Conservation (phyloP, 2,888 invertebrate species). For the Phortica okadai region DNA sequence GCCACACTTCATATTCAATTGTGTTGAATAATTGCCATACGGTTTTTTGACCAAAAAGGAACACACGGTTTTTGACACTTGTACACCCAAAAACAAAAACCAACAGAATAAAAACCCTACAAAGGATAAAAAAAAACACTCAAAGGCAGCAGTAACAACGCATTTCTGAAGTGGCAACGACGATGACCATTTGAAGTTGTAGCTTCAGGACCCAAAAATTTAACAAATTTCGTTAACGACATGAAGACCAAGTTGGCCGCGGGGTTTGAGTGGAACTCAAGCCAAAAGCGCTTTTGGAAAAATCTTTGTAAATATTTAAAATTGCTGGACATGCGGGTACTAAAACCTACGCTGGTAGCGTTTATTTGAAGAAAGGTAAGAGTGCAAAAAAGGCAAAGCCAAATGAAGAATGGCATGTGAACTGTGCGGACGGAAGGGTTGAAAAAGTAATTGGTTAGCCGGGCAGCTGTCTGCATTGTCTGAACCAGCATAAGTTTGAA, state of each 20-base stretch:
- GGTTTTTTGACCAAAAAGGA: slow-evolving; percentile 69
- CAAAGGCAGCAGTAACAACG: neutral
- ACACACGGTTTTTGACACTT: slow-evolving; percentile 72
- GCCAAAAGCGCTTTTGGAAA: slow-evolving; percentile 68
- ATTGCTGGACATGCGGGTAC: slow-evolving; percentile 65
- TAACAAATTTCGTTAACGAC: neutral
- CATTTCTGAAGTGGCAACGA: slow-evolving; percentile 43
- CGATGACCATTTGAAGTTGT: slow-evolving; percentile 59
- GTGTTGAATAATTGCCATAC: slow-evolving; percentile 76
- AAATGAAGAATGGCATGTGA: neutral
- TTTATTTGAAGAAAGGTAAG: slow-evolving; percentile 23
- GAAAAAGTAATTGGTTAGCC: too few relatives aligned
- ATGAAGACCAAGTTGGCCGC: slow-evolving; percentile 47
- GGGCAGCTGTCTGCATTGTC: too few relatives aligned
- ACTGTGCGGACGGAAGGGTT: too few relatives aligned
- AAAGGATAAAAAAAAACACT: neutral
- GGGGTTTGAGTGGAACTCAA: slow-evolving; percentile 54
- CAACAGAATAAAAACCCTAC: neutral
- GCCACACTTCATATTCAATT: slow-evolving; percentile 75
- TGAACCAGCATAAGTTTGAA: slow-evolving; percentile 58
- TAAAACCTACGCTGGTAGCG: neutral
- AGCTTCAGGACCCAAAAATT: neutral
- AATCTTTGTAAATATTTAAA: slow-evolving; percentile 71
- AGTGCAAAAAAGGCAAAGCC: neutral
- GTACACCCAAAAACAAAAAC: slow-evolving; percentile 47